Percentiles rank a stretch among this genome's conserved stretches.
Evolutionary conservation across 2,797 vertebrate species (phyloP).

Genomic region (Chromobotia macracanthus): DNA sequence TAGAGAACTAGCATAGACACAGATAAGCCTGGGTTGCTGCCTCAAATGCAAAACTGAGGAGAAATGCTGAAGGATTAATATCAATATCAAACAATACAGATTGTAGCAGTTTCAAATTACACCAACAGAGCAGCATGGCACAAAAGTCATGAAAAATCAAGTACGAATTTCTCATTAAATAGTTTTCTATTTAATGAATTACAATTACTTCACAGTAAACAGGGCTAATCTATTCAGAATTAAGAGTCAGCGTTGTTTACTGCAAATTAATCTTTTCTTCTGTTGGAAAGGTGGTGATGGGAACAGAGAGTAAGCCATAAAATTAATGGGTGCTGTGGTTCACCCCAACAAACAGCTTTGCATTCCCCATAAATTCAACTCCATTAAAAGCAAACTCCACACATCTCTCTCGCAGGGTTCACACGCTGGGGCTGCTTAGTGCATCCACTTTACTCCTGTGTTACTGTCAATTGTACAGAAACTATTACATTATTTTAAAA

Average conservation of each 20-base stretch:
- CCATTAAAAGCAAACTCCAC: conserved; percentile 14
- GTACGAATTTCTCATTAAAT: no score
- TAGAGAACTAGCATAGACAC: background rate
- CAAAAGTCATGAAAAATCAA: no score
- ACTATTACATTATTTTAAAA: no score
- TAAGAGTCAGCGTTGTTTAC: background rate
- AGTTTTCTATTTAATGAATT: no score
- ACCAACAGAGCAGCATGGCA: no score
- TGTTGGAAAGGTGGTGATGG: background rate
- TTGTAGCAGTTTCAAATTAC: no score
- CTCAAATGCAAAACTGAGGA: background rate
- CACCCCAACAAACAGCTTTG: background rate
- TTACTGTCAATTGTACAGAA: no score
- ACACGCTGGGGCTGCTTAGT: background rate
- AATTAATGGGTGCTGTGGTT: background rate
- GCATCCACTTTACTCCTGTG: background rate
- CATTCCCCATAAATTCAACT: conserved; percentile 3
- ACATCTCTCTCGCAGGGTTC: background rate
- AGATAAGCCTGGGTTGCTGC: background rate
- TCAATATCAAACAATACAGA: no score
- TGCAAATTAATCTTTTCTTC: conserved; percentile 5
- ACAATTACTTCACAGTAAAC: background rate
- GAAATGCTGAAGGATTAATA: no score
- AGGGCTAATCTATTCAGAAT: background rate
- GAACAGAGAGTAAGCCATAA: background rate